Evolutionary conservation across 2,888 invertebrate species (phyloP), one percentile per base, ranked within the genome.

Genomic region (Chironomus riparius): DNA sequence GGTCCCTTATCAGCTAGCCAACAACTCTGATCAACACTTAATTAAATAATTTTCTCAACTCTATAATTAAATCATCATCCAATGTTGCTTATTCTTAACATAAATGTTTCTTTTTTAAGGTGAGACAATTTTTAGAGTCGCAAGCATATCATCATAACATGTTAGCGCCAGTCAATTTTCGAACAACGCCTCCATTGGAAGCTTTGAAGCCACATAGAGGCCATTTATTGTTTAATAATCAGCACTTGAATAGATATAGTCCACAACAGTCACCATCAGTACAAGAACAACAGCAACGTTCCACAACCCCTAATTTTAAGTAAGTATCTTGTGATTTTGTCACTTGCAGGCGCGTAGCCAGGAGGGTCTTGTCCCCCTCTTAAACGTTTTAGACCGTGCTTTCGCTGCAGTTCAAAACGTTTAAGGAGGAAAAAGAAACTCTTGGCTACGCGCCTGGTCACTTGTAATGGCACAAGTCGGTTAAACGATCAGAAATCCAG

Each of bases 181-280:
- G 95, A 82, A 93, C 95, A 81, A 94, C 94, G 80, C 95, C 96
- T 79, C 95, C 95, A 78, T 86, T 92, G 83, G 94, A 94, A 86
- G 94, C 93, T 82, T 90, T 94, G 83, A 93, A 93, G 86, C 93
- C 94, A 80, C 83, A 84, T 81, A 82, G 84, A 81, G 83, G 83
- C 76, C 77, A 77, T 76, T 77, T 78, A 76, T 76, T 78, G 82
- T 83, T 82, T 82, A 76, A 76, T 28, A 22, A 71, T 73, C 72
- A 73, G 47, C 68, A 73, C 15, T 15, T 73, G 15, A 73, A 62
- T 73, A n/a, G 62, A 50, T 12, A 70, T 70, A 71, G 71, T 50
- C 71, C 71, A 21, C 71, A 71, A 48, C 71, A 71, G 71, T 47
- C 71, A 71, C 71, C 48, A 47, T 24, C 56, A 73, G 62, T 73